Conservation (phyloP, 2,888 invertebrate genomes). For the Yponomeuta plumbellus region DNA sequence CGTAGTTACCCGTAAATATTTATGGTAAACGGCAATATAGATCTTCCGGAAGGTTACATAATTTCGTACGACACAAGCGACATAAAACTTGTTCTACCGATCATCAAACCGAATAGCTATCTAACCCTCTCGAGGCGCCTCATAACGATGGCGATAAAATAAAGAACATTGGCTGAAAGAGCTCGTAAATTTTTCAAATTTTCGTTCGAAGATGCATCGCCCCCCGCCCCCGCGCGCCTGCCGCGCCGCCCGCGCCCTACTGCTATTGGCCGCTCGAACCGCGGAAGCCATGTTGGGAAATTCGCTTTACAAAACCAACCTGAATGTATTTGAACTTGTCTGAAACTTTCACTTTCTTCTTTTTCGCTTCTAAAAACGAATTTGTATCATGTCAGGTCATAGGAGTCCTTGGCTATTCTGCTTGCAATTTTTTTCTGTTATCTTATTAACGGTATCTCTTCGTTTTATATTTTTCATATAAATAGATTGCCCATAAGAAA, state of each 20-base stretch:
- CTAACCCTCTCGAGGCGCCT: slow-evolving; percentile 28
- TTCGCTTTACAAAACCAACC: slow-evolving; percentile 40
- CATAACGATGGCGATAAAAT: slow-evolving; percentile 43
- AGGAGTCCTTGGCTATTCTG: no score
- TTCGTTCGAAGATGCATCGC: slow-evolving; percentile 53
- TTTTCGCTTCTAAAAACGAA: no score
- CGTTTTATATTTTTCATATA: no score
- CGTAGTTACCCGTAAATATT: neutral
- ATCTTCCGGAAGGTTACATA: neutral
- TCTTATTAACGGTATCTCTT: no score
- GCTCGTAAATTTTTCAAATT: slow-evolving; percentile 51
- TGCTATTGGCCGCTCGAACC: slow-evolving; percentile 42
- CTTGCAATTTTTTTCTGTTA: no score
- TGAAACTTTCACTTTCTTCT: no score
- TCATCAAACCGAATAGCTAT: neutral
- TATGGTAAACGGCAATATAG: neutral
- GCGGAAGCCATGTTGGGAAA: slow-evolving; percentile 69
- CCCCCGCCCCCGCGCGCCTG: slow-evolving; percentile 31
- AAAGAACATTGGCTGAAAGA: slow-evolving; percentile 29
- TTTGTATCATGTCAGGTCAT: no score
- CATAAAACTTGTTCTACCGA: slow-evolving; percentile 1
- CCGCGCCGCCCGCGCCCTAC: slow-evolving; percentile 34
- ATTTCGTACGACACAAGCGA: neutral
- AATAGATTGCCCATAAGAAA: no score
- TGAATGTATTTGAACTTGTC: neutral